A percentile compares a stretch with the other conserved stretches of the same genome.
Evolutionary conservation across 2,797 vertebrate species (phyloP).

Genomic region (Clarias laeviceps): DNA sequence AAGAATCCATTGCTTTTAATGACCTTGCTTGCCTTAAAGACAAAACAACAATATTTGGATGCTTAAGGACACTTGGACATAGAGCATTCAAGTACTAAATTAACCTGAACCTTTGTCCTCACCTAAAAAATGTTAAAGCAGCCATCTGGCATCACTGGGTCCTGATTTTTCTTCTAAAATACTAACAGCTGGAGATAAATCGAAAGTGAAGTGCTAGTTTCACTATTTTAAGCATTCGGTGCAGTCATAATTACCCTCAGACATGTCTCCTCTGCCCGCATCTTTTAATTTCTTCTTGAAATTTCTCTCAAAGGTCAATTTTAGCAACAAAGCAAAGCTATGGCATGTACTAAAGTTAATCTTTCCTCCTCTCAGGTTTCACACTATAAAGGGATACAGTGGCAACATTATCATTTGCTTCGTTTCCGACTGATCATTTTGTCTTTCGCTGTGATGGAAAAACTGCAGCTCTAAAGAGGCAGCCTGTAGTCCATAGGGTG

Average conservation of each 20-base stretch:
- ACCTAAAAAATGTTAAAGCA: background rate
- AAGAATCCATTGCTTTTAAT: background rate
- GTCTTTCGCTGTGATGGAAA: constrained; percentile 23
- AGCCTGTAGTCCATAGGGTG: constrained; percentile 25
- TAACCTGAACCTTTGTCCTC: background rate
- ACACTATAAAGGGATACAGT: constrained; percentile 6
- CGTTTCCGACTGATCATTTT: constrained; percentile 20
- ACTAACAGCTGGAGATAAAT: background rate
- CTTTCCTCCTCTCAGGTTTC: constrained; percentile 14
- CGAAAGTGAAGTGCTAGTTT: background rate
- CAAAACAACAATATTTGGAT: constrained; percentile 11
- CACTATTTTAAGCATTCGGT: constrained; percentile 22
- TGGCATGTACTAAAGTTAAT: constrained; percentile 23
- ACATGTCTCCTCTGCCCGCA: constrained; percentile 26
- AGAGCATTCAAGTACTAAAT: background rate
- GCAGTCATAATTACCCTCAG: constrained; percentile 43
- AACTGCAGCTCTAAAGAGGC: constrained; percentile 29
- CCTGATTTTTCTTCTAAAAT: background rate
- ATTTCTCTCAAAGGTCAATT: constrained; percentile 7
- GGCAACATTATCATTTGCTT: constrained; percentile 9
- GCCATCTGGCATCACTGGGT: background rate
- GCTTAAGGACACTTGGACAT: background rate
- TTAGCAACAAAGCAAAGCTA: constrained; percentile 36
- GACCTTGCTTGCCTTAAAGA: constrained; percentile 4
- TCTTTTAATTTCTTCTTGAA: constrained; percentile 31